These are phyloP conservation scores for Loris lydekkerianus DNA, from an alignment of 2,797 vertebrate species.

Conservation along the genomic window DNA sequence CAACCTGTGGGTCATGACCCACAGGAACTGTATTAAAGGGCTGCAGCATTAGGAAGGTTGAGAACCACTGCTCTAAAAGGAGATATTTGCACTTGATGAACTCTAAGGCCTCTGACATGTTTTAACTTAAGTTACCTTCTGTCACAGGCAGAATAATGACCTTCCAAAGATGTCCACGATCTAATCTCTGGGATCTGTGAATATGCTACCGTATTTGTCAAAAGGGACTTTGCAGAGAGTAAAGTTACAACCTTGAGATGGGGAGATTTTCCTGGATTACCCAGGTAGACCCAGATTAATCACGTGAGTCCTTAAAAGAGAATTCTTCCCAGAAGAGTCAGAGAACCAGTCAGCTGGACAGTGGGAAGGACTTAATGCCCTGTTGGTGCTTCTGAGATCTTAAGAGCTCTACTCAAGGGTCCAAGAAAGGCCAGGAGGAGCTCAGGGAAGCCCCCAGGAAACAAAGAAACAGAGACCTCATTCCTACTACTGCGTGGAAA, in stretches of 20 bases:
- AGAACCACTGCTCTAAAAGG: neutral
- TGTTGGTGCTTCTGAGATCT: neutral
- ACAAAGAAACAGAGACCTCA: neutral
- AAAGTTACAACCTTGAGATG: neutral
- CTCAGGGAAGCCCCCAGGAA: neutral
- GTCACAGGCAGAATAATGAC: neutral
- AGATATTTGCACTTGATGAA: neutral
- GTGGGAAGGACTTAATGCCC: accelerated
- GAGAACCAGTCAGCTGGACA: neutral
- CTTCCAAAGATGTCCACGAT: neutral
- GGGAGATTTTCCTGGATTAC: slow-evolving; percentile 12
- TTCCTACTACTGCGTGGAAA: neutral
- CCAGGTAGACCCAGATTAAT: neutral
- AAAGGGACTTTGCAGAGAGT: slow-evolving; percentile 9
- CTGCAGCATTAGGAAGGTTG: too few species aligned
- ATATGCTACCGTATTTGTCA: neutral
- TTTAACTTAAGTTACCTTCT: neutral
- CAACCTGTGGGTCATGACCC: too few species aligned
- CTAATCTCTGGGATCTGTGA: neutral
- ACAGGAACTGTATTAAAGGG: too few species aligned
- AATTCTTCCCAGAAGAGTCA: neutral
- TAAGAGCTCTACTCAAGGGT: neutral
- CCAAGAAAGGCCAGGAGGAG: neutral
- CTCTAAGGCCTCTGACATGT: neutral
- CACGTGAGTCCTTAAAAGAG: slow-evolving; percentile 12